phyloP scores from a whole-genome alignment of 2,888 invertebrate species.

The Salpingus planirostris region DNA sequence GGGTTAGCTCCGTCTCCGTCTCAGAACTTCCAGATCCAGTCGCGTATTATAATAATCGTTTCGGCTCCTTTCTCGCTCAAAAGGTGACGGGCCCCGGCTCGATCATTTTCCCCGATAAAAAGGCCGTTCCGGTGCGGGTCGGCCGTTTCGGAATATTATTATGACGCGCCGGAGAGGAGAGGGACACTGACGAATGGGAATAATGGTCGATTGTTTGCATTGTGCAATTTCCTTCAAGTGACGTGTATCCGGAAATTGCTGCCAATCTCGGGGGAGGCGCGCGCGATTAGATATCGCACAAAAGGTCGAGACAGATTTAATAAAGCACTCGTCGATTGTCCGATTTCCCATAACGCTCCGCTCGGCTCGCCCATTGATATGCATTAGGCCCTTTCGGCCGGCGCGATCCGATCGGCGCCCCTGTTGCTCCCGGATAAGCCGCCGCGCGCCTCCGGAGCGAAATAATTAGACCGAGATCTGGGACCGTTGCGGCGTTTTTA shows the following conservation, averaged over 20 bases:
- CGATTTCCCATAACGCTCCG: conserved; percentile 35
- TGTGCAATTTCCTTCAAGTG: conserved; percentile 41
- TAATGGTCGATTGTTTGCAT: conserved; percentile 40
- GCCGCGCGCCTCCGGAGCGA: background rate
- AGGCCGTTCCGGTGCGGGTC: too few species aligned
- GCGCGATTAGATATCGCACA: conserved; percentile 40
- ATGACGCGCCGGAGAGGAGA: too few species aligned
- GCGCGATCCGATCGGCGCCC: conserved; percentile 18
- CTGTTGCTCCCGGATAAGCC: conserved; percentile 18
- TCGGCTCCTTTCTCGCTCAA: too few species aligned
- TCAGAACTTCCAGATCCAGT: background rate
- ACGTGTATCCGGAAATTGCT: conserved; percentile 45
- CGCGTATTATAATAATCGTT: too few species aligned
- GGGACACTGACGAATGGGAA: conserved; percentile 32
- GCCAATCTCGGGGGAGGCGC: conserved; percentile 40
- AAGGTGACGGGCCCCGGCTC: too few species aligned
- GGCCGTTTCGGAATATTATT: too few species aligned
- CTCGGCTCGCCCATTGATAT: conserved; percentile 35
- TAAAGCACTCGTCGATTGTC: conserved; percentile 41
- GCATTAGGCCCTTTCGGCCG: conserved; percentile 34
- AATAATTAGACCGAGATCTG: conserved; percentile 2
- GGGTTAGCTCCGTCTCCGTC: background rate
- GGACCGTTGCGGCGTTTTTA: too few species aligned
- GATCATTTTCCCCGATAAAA: too few species aligned
- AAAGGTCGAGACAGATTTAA: conserved; percentile 40